Evolutionary conservation across 1,140 invertebrate genomes (phyloP), one percentile per base, ranked within the genome.

Genomic region (Pentalonia nigronervosa): DNA sequence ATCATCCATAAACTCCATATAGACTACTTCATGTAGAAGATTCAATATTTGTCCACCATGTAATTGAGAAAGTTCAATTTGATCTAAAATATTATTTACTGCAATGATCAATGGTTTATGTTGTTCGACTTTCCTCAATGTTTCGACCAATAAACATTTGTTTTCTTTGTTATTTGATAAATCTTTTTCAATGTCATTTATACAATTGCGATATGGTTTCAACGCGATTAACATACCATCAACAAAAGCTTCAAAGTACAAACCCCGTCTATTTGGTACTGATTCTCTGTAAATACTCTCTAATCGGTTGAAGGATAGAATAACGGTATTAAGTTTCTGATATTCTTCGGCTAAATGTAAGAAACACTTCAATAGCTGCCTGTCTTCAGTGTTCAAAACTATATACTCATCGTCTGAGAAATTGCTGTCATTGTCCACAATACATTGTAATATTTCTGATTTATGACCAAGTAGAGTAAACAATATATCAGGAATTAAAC

Each of bases 401-500:
- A 83, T 84, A 36, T 34, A 50, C 25, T 93, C 81, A 56, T 50
- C 91, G 23, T 93, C 91, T 1, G 45, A 25, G 14, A 93, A 84
- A 93, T 53, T 93, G 48, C 41, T 41, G 14, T 91, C 60, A 83
- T 50, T 91, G 34, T 93, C 91, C 0, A 53, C 48, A 30, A 83
- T 83, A 86, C n/a, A 36, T 17, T 93, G 76, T 8, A 93, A 84
- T 41, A 93, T 11, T 30, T 84, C 81, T 30, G 91, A 93, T 53
- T 93, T 84, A 56, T 93, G 48, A 41, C 91, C 91, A 30, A 93
- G 81, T 30, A 93, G 34, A 41, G 47, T 41, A 86, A 84, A 93
- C 56, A 93, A 56, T 45, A 93, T 93, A 50, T 93, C 91, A 11
- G 91, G 91, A 93, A 93, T 84, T 50, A 93, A 93, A 41, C 81